Percentiles rank a stretch among this genome's conserved stretches.
Evolutionary conservation across 2,888 invertebrate genomes (phyloP).

Genomic region (Campaea margaritaria): DNA sequence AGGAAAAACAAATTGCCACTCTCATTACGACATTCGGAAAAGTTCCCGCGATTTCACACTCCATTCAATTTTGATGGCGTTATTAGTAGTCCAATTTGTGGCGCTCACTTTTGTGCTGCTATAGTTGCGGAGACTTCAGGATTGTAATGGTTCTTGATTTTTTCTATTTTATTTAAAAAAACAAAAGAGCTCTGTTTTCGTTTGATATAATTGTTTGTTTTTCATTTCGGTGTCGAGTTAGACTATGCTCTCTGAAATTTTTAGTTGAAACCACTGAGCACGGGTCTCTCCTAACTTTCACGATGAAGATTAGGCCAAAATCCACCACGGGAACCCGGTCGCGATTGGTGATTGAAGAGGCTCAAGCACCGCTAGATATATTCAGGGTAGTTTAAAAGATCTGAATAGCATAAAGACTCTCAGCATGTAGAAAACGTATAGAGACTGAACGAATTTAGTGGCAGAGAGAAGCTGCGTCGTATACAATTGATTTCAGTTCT

Average conservation of each 20-base stretch:
- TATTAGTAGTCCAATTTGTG: constrained; percentile 57
- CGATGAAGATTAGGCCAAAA: no score
- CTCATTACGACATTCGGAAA: constrained; percentile 74
- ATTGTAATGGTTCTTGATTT: constrained; percentile 5
- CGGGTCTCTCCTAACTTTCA: no score
- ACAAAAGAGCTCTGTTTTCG: background rate
- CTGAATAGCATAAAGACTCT: no score
- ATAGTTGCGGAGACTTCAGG: constrained; percentile 15
- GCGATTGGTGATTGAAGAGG: no score
- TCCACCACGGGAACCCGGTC: no score
- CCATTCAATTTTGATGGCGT: constrained; percentile 67
- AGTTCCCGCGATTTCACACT: constrained; percentile 70
- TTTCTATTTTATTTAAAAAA: background rate
- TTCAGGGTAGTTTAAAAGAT: no score
- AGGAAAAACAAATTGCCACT: constrained; percentile 75
- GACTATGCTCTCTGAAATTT: no score
- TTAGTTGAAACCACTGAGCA: no score
- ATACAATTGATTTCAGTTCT: background rate
- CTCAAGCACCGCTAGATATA: no score
- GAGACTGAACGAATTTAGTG: no score
- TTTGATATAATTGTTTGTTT: background rate
- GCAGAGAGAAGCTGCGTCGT: background rate
- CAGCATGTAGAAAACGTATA: no score
- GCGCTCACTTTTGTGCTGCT: constrained; percentile 24
- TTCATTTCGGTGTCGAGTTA: no score